phyloP scores from a whole-genome alignment of 1,140 invertebrate species.

The Drosophila parvula region DNA sequence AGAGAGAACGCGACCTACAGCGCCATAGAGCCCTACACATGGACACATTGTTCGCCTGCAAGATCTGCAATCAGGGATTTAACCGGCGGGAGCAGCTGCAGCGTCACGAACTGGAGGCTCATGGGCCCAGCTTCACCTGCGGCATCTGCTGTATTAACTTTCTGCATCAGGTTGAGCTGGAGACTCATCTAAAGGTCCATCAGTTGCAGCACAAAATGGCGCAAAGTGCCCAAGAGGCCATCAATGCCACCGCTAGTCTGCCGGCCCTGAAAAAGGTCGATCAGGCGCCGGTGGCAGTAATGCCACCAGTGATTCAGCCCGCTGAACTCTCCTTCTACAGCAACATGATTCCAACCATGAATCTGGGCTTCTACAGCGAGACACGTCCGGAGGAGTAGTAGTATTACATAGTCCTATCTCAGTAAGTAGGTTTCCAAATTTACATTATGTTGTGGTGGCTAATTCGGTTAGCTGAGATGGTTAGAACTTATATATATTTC shows the following conservation, averaged over 20 bases:
- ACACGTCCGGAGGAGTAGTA: constrained; percentile 70
- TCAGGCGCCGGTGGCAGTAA: constrained; percentile 7
- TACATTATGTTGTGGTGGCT: no score
- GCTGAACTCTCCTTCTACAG: constrained; percentile 75
- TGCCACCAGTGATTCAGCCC: constrained; percentile 34
- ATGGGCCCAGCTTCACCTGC: constrained; percentile 85
- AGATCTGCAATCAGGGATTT: constrained; percentile 87
- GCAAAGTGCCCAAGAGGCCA: constrained; percentile 65
- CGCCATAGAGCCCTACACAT: constrained; percentile 87
- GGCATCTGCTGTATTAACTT: constrained; percentile 86
- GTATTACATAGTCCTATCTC: not conserved
- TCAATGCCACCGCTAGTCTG: constrained; percentile 40
- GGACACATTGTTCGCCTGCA: constrained; percentile 87
- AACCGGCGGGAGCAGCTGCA: constrained; percentile 88
- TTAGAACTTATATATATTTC: not conserved
- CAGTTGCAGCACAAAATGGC: constrained; percentile 72
- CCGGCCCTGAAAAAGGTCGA: constrained; percentile 15
- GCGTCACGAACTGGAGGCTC: constrained; percentile 87
- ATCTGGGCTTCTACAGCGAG: constrained; percentile 79
- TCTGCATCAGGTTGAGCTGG: constrained; percentile 85
- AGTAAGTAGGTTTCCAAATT: constrained; percentile 14
- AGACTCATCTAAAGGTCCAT: constrained; percentile 86
- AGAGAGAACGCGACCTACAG: constrained; percentile 87
- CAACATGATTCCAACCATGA: constrained; percentile 81
- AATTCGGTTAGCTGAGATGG: not conserved